Evolutionary conservation across 1,140 invertebrate genomes (phyloP).

Genomic region (Pteromalus puparum): DNA sequence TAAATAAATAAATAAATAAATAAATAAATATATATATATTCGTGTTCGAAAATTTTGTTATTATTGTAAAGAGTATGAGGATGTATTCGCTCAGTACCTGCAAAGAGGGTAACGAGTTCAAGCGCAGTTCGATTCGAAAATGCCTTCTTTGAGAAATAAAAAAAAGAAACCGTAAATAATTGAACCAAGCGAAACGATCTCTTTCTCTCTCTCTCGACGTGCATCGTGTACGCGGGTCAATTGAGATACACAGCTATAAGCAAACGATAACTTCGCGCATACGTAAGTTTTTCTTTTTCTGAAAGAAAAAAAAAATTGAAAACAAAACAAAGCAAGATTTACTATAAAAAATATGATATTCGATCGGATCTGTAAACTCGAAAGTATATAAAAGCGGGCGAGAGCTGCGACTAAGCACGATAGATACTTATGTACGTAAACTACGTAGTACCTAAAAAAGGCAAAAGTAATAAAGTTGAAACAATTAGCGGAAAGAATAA

Average conservation of each 20-base stretch:
- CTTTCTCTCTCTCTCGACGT: slow-evolving; percentile 43
- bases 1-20: slow-evolving; percentile 42
- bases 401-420: slow-evolving; percentile 27
- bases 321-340: slow-evolving; percentile 23
- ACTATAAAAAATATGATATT: neutral
- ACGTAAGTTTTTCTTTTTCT: neutral
- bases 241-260: slow-evolving; percentile 9
- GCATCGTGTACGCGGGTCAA: slow-evolving; percentile 6
- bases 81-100: slow-evolving; percentile 65
- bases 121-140: slow-evolving; percentile 59
- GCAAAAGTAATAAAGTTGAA: neutral
- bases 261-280: slow-evolving; percentile 5
- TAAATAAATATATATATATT: slow-evolving; percentile 53
- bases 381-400: slow-evolving; percentile 20
- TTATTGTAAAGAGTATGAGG: slow-evolving; percentile 69
- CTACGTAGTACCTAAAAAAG: slow-evolving; percentile 52
- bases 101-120: slow-evolving; percentile 60
- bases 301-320: slow-evolving; percentile 17
- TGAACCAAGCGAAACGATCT: slow-evolving; percentile 46
- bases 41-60: slow-evolving; percentile 71
- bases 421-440: slow-evolving; percentile 53
- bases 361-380: slow-evolving; percentile 10
- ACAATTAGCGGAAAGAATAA: slow-evolving; percentile 14
- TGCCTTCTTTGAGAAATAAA: slow-evolving; percentile 58
- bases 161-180: slow-evolving; percentile 51